Evolutionary conservation across 2,113 vertebrate species (phyloP).

Genomic region (Catagonus wagneri): DNA sequence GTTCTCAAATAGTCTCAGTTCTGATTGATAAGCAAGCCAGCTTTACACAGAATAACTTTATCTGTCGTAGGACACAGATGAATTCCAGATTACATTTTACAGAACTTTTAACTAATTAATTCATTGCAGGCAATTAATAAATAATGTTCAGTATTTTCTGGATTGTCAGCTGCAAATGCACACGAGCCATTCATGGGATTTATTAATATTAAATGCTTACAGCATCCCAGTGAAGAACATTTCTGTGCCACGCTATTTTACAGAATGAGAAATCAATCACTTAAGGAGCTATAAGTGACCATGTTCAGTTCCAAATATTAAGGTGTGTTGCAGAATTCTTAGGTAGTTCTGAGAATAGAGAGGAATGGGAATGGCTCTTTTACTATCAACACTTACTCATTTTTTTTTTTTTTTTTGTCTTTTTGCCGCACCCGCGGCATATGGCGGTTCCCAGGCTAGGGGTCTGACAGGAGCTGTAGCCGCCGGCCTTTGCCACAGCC

Average conservation of each 20-base stretch:
- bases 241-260: not conserved
- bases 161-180: not conserved
- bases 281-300: not conserved
- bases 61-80: not conserved
- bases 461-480: too few species aligned
- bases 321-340: not conserved
- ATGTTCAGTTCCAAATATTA: not conserved
- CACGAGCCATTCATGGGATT: not conserved
- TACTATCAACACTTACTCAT: not conserved
- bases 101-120: slow-evolving; percentile 46
- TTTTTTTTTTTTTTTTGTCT: too few species aligned
- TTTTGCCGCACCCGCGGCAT: too few species aligned
- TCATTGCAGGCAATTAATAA: slow-evolving; percentile 15
- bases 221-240: not conserved
- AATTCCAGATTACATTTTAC: not conserved
- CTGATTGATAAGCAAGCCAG: slow-evolving; percentile 4
- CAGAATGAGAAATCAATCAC: not conserved
- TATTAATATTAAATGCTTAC: not conserved
- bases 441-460: too few species aligned
- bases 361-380: not conserved
- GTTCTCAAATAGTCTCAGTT: slow-evolving; percentile 26
- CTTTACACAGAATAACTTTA: not conserved
- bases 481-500: too few species aligned
- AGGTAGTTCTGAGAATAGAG: not conserved
- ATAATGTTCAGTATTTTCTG: not conserved